Conservation (phyloP, 2,888 invertebrate species). For the Slavum lentiscoides region DNA sequence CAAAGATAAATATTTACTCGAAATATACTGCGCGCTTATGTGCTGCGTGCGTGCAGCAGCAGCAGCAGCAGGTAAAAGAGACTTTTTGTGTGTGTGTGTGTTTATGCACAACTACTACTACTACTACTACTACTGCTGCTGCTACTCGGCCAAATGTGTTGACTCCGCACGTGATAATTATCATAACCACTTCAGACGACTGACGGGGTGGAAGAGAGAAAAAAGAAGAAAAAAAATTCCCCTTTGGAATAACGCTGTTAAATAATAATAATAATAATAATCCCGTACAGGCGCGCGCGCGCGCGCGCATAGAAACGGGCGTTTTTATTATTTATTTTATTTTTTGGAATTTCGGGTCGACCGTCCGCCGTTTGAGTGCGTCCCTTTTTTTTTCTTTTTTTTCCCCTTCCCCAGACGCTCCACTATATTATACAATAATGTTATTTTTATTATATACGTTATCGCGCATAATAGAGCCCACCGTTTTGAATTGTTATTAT, state of each 20-base stretch:
- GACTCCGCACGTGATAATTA: conserved; percentile 48
- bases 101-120: too few species aligned
- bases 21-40: conserved; percentile 12
- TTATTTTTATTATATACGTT: background rate
- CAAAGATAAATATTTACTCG: conserved; percentile 52
- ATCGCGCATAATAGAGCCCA: background rate
- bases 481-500: background rate
- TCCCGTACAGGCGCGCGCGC: background rate
- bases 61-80: conserved; percentile 23
- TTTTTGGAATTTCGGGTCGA: conserved; percentile 38
- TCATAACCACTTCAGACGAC: conserved; percentile 51
- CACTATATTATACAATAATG: too few species aligned
- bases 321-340: conserved; percentile 12
- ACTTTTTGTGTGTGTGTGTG: conserved; percentile 7
- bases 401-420: background rate
- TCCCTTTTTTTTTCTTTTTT: background rate
- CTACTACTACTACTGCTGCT: too few species aligned
- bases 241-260: conserved; percentile 6
- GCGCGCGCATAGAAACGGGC: background rate
- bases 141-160: conserved; percentile 37
- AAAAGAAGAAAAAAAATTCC: background rate
- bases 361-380: background rate
- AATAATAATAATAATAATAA: conserved; percentile 33
- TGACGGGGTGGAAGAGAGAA: too few species aligned
- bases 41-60: too few species aligned